phyloP scores from a whole-genome alignment of 2,113 vertebrate genomes.

The Ophthalmolycus amberensis region DNA sequence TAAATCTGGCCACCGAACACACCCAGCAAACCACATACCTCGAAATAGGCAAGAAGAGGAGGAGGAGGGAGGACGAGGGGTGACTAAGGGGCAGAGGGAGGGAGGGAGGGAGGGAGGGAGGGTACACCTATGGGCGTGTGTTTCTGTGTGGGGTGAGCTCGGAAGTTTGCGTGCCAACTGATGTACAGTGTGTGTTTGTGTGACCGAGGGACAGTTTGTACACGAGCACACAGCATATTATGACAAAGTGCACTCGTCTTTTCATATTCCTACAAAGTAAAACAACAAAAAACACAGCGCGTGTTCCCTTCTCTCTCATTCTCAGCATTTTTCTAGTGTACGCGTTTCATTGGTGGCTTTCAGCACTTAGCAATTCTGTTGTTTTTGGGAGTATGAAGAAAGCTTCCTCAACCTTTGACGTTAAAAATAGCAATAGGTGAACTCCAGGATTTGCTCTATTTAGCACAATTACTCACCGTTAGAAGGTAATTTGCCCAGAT shows the following conservation, averaged over 20 bases:
- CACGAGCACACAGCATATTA: conserved; percentile 20
- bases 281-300: background rate
- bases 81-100: conserved; percentile 43
- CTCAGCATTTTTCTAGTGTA: background rate
- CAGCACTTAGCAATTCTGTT: conserved; percentile 29
- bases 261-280: conserved; percentile 34
- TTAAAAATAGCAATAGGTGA: conserved; percentile 62
- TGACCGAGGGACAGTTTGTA: conserved; percentile 3
- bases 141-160: conserved; percentile 61
- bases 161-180: conserved; percentile 53
- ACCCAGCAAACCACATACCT: conserved; percentile 75
- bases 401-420: conserved; percentile 12
- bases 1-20: conserved; percentile 60
- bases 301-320: conserved; percentile 35
- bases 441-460: conserved; percentile 62
- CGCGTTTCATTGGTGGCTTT: conserved; percentile 31
- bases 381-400: conserved; percentile 12
- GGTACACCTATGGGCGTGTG: conserved; percentile 65
- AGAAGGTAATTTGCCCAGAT: conserved; percentile 63
- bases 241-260: background rate
- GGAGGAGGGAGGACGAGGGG: conserved; percentile 46
- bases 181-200: conserved; percentile 35
- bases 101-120: conserved; percentile 31
- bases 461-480: conserved; percentile 72
- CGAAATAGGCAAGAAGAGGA: conserved; percentile 72